These are phyloP conservation scores for Bucorvus abyssinicus DNA, from an alignment of 2,797 vertebrate species.

Conservation along the genomic window DNA sequence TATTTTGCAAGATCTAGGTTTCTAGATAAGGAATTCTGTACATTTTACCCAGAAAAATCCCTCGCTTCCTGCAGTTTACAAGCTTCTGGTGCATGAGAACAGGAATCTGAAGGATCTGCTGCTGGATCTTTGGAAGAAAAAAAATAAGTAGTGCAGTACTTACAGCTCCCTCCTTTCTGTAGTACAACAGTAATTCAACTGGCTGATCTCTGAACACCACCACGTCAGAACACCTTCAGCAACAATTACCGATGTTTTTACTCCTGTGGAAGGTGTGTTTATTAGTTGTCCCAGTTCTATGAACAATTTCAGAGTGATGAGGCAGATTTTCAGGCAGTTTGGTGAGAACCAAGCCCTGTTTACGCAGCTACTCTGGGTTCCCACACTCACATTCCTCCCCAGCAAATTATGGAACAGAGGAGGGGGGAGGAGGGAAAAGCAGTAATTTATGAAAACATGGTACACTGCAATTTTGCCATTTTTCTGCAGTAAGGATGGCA, in stretches of 20 bases:
- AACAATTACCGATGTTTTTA: not conserved
- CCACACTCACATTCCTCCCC: constrained; percentile 36
- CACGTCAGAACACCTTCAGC: not conserved
- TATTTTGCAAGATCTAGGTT: not conserved
- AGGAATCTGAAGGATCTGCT: constrained; percentile 11
- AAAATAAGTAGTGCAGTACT: not conserved
- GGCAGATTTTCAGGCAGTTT: constrained; percentile 6
- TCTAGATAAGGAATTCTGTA: not conserved
- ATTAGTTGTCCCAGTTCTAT: not conserved
- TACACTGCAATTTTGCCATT: constrained; percentile 81
- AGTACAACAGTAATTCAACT: not conserved
- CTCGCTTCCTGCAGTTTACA: constrained; percentile 17
- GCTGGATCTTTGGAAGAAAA: not conserved
- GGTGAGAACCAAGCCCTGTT: constrained; percentile 18
- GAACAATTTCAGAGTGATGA: not conserved
- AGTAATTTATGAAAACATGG: constrained; percentile 81
- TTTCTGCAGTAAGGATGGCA: constrained; percentile 80
- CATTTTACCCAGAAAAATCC: not conserved
- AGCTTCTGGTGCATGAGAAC: not conserved
- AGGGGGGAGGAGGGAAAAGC: not conserved
- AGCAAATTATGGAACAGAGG: constrained; percentile 61
- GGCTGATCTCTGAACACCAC: not conserved
- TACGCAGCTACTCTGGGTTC: constrained; percentile 17
- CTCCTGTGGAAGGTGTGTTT: not conserved
- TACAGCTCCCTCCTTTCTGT: not conserved